A percentile compares a stretch with the other conserved stretches of the same genome.
phyloP scores from a whole-genome alignment of 1,140 invertebrate genomes.

The Triops longicaudatus region DNA sequence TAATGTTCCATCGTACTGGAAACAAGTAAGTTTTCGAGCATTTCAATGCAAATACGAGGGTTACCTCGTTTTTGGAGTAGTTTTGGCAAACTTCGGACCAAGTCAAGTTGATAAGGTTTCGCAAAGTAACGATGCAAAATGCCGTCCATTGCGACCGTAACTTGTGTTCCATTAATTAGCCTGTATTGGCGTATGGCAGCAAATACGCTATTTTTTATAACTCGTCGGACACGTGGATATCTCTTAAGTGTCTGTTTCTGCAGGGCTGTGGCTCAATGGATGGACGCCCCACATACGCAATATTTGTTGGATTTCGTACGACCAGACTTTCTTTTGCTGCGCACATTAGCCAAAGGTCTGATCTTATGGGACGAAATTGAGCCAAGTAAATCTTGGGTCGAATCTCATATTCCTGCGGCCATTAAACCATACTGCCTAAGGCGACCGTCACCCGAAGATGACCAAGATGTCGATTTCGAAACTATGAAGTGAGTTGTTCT shows the following conservation, averaged over 20 bases:
- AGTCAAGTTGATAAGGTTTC: too few species aligned
- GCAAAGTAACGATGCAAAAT: too few species aligned
- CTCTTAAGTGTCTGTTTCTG: too few species aligned
- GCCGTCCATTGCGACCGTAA: too few species aligned
- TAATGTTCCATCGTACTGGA: conserved; percentile 82
- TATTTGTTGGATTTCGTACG: conserved; percentile 86
- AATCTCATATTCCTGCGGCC: conserved; percentile 66
- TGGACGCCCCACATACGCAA: conserved; percentile 78
- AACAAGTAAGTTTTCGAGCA: conserved; percentile 46
- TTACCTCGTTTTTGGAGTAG: too few species aligned
- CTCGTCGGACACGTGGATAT: too few species aligned
- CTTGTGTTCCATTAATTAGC: too few species aligned
- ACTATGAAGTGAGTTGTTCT: conserved; percentile 76
- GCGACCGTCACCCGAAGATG: conserved; percentile 51
- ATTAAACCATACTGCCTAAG: conserved; percentile 61
- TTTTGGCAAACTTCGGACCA: too few species aligned
- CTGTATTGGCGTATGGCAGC: too few species aligned
- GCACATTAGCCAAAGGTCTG: conserved; percentile 67
- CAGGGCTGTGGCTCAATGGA: conserved; percentile 84
- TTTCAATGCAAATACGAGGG: conserved; percentile 8
- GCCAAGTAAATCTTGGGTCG: conserved; percentile 74
- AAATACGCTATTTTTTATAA: too few species aligned
- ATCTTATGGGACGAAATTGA: conserved; percentile 80
- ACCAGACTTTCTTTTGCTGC: conserved; percentile 81
- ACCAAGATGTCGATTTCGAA: conserved; percentile 73